These are phyloP conservation scores for Dipodomys stephensi DNA, from an alignment of 2,113 vertebrate species.

Conservation along the genomic window DNA sequence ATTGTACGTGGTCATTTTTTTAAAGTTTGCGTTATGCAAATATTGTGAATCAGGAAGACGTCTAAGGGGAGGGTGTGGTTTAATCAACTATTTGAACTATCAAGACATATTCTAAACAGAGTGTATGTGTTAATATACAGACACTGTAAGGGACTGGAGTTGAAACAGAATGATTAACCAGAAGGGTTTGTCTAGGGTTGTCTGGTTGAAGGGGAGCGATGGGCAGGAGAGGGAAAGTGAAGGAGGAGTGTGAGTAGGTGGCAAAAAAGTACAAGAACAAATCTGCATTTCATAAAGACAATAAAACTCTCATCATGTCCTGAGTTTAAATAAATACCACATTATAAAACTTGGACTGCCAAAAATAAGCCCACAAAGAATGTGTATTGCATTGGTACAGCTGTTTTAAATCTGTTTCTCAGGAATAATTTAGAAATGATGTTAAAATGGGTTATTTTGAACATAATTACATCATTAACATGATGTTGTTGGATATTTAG, in stretches of 20 bases:
- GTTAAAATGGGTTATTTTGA: constrained; percentile 77
- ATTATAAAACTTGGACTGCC: constrained; percentile 79
- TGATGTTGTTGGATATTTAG: constrained; percentile 72
- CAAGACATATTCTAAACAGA: constrained; percentile 43
- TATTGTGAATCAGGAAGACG: constrained; percentile 43
- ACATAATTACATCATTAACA: constrained; percentile 77
- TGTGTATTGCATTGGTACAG: constrained; percentile 80
- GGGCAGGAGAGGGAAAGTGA: constrained; percentile 74
- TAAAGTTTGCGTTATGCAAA: constrained; percentile 48
- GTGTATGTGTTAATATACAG: constrained; percentile 31
- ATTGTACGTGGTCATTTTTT: constrained; percentile 1
- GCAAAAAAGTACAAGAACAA: constrained; percentile 79
- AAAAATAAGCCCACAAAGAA: constrained; percentile 80
- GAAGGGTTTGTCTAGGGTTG: constrained; percentile 58
- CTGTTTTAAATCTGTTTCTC: constrained; percentile 80
- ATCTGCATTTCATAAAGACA: constrained; percentile 82
- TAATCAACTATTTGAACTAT: constrained; percentile 45
- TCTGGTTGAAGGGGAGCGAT: constrained; percentile 62
- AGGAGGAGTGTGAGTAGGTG: constrained; percentile 77
- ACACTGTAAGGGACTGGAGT: constrained; percentile 29
- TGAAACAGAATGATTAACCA: constrained; percentile 45
- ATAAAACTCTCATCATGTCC: constrained; percentile 79
- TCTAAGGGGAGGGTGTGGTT: not conserved
- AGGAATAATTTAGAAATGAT: constrained; percentile 80
- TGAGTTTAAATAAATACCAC: constrained; percentile 80